Evolutionary conservation across 2,888 invertebrate species (phyloP), one percentile per base, ranked within the genome.

Genomic region (Dasypogon diadema): DNA sequence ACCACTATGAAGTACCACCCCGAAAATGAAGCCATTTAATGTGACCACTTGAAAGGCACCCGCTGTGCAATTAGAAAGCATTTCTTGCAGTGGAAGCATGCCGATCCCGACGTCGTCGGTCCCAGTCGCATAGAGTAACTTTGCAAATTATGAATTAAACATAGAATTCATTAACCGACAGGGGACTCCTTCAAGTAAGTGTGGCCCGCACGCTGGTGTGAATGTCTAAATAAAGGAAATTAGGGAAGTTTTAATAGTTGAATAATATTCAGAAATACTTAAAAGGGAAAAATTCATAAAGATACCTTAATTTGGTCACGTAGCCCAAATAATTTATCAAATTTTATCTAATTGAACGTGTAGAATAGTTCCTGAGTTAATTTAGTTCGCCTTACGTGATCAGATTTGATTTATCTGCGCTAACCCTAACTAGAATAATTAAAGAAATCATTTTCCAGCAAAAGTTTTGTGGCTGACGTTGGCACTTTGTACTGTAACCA

Each of bases 291-390:
- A 65, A 65, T 65, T 46, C 48, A 65, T 42, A 65, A 65, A 48
- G 65, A 46, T 65, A 46, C 48, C 65, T 14, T 46, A 65, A 65
- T 65, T 65, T 48, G 65, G 65, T 65, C 65, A 65, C 65, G 65
- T 46, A 65, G 26, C 24, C 37, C 22, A 24, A 65, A 65, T 65
- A 65, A 65, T 65, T 65, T 65, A 65, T 65, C 65, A 65, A 65
- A 65, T 65, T 65, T 65, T 65, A 65, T 65, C 65, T 65, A 65
- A 65, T 65, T 65, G 65, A 46, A 65, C 65, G 65, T 65, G 65
- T 46, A 65, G 65, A 65, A 65, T 65, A 65, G 65, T 65, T 65
- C 46, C 65, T 48, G 46, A 65, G 65, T 65, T 65, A 65, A 65
- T 48, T 65, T 16, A 8, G 65, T 24, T 22, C 65, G 48, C 48